Conservation (phyloP, 2,888 invertebrate genomes). For the Dasysyrphus tricinctus region DNA sequence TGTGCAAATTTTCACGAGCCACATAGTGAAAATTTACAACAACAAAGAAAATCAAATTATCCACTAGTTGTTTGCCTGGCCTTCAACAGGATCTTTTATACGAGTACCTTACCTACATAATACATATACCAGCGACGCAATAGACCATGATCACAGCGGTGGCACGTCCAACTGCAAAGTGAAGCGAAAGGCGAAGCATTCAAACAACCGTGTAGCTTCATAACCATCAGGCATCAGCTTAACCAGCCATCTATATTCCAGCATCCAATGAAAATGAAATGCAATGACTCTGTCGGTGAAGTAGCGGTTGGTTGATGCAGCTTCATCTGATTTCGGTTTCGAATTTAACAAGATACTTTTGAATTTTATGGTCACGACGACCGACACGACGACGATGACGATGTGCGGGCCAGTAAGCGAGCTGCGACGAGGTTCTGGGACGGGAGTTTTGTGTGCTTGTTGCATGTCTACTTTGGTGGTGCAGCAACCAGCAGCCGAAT, state of each 20-base stretch:
- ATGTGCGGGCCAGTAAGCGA: constrained; percentile 41
- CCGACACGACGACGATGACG: constrained; percentile 53
- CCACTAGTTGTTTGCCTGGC: constrained; percentile 27
- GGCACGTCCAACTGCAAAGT: constrained; percentile 50
- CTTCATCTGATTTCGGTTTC: constrained; percentile 69
- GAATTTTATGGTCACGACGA: constrained; percentile 65
- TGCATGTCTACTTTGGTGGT: constrained; percentile 50
- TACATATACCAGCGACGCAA: constrained; percentile 51
- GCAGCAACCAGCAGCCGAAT: constrained; percentile 26
- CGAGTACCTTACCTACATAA: background rate
- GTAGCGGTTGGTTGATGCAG: constrained; percentile 36
- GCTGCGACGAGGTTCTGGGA: background rate
- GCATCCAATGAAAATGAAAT: constrained; percentile 59
- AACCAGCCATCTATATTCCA: constrained; percentile 21
- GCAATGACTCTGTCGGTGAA: constrained; percentile 50
- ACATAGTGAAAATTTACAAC: constrained; percentile 44
- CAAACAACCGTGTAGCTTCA: constrained; percentile 34
- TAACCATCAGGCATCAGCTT: background rate
- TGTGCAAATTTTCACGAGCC: constrained; percentile 56
- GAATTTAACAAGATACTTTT: constrained; percentile 68
- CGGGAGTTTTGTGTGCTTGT: constrained; percentile 23
- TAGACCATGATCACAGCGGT: constrained; percentile 57
- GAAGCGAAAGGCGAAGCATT: constrained; percentile 49
- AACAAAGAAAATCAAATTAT: constrained; percentile 48
- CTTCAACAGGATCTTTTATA: constrained; percentile 62